phyloP scores from a whole-genome alignment of 2,113 vertebrate genomes.

The Sinocyclocheilus rhinocerous region DNA sequence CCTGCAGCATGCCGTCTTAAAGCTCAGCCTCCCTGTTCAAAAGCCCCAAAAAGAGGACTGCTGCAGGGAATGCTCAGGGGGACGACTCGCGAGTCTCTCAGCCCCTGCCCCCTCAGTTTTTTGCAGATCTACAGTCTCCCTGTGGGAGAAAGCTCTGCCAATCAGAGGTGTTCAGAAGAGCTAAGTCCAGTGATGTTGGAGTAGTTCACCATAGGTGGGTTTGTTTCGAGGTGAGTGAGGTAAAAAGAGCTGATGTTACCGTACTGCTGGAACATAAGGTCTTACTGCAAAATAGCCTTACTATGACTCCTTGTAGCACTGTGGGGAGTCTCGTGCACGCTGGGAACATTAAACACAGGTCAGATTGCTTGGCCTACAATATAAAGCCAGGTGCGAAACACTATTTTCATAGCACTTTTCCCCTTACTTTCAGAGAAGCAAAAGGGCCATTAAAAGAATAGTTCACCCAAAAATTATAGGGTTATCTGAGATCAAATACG shows the following conservation, averaged over 20 bases:
- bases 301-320: conserved; percentile 42
- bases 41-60: conserved; percentile 41
- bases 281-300: conserved; percentile 31
- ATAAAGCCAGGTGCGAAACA: conserved; percentile 50
- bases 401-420: neutral
- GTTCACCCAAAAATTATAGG: neutral
- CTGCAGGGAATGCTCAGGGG: conserved; percentile 52
- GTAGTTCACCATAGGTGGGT: neutral
- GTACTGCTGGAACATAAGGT: conserved; percentile 41
- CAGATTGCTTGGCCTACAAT: conserved; percentile 51
- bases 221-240: neutral
- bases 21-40: conserved; percentile 35
- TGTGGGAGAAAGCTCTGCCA: conserved; percentile 28
- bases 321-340: conserved; percentile 50
- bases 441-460: neutral
- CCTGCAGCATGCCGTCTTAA: conserved; percentile 7
- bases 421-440: neutral
- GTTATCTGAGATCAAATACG: neutral
- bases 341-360: conserved; percentile 59
- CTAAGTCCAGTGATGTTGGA: neutral
- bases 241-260: conserved; percentile 35
- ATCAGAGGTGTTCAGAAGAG: conserved; percentile 9
- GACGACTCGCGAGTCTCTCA: conserved; percentile 41
- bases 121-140: neutral
- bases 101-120: conserved; percentile 30